Conservation (phyloP, 2,888 invertebrate genomes). For the Parthenolecanium corni region DNA sequence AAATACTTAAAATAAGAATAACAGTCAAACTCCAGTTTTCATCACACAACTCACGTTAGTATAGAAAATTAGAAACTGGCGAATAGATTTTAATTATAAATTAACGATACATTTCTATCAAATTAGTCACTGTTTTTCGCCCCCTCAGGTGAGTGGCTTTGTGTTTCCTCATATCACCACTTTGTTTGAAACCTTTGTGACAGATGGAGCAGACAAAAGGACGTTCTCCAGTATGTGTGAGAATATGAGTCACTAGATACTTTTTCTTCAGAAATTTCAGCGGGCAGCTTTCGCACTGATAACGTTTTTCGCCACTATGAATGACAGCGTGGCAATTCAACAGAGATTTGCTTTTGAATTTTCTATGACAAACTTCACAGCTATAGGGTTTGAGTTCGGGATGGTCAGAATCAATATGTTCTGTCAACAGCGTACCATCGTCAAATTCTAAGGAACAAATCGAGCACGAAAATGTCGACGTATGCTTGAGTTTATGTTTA, state of each 20-base stretch:
- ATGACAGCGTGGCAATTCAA: conserved; percentile 14
- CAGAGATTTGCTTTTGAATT: conserved; percentile 21
- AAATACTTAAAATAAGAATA: no score
- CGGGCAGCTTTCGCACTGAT: conserved; percentile 13
- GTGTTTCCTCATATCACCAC: conserved; percentile 23
- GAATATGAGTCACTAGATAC: conserved; percentile 17
- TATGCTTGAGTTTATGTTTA: conserved; percentile 17
- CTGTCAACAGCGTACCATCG: conserved; percentile 1
- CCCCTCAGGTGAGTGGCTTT: conserved; percentile 11
- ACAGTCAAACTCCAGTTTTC: no score
- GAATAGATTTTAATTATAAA: neutral
- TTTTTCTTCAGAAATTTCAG: conserved; percentile 21
- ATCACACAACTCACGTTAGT: no score
- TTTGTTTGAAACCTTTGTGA: conserved; percentile 18
- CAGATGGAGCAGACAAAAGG: conserved; percentile 21
- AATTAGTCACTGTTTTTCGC: neutral
- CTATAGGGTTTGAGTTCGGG: conserved; percentile 18
- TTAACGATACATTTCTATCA: neutral
- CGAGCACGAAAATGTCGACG: neutral
- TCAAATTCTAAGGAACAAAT: conserved; percentile 16
- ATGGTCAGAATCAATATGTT: conserved; percentile 19
- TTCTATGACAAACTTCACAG: conserved; percentile 20
- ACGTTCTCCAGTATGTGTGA: conserved; percentile 20
- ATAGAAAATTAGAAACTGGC: no score
- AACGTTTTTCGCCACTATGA: conserved; percentile 21